phyloP scores from a whole-genome alignment of 2,888 invertebrate species.

The Aethes cnicana region DNA sequence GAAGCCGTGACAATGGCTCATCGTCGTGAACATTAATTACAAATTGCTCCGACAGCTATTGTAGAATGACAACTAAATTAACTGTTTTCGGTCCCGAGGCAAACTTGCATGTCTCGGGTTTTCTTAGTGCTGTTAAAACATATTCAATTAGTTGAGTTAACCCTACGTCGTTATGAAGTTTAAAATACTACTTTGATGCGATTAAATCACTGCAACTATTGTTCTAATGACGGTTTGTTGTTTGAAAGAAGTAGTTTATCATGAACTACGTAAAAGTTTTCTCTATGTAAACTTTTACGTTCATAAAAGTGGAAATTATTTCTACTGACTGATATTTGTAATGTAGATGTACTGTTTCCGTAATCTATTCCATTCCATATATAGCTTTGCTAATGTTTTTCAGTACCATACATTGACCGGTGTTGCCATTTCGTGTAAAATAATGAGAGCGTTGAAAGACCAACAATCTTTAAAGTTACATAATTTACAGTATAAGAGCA shows the following conservation, averaged over 20 bases:
- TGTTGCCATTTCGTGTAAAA: neutral
- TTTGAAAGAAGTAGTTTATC: too few species aligned
- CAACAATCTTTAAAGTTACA: conserved; percentile 12
- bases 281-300: too few species aligned
- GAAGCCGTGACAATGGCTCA: conserved; percentile 47
- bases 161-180: too few species aligned
- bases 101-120: conserved; percentile 1
- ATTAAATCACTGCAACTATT: too few species aligned
- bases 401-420: neutral
- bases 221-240: too few species aligned
- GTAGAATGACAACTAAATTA: conserved; percentile 51
- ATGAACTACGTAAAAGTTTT: too few species aligned
- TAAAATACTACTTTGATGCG: too few species aligned
- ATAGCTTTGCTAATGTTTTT: too few species aligned
- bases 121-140: neutral
- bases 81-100: conserved; percentile 43
- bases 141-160: neutral
- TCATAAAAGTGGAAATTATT: too few species aligned
- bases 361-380: too few species aligned
- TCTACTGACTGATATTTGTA: too few species aligned
- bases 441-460: conserved; percentile 7
- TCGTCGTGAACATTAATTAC: conserved; percentile 48
- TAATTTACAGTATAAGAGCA: conserved; percentile 19
- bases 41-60: conserved; percentile 42
- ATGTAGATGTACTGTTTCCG: too few species aligned